Evolutionary conservation across 2,113 vertebrate species (phyloP).

Genomic region (Oreochromis niloticus): DNA sequence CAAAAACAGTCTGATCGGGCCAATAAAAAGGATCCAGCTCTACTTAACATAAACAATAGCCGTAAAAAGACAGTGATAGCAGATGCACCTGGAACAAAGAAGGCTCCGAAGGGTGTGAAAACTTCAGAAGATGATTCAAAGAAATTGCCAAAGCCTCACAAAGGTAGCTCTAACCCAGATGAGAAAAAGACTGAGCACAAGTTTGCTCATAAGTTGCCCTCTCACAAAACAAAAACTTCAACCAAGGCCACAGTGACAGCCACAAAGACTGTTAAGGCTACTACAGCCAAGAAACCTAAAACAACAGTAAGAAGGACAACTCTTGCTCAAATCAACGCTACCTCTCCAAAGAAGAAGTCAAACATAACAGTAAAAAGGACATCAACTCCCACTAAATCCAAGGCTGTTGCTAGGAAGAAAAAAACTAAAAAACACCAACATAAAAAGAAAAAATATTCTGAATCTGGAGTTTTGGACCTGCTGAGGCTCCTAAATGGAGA

Average conservation of each 20-base stretch:
- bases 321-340: neutral
- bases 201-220: neutral
- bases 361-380: neutral
- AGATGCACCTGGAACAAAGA: constrained; percentile 13
- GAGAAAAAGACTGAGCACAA: neutral
- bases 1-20: constrained; percentile 1
- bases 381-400: neutral
- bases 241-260: neutral
- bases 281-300: neutral
- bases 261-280: neutral
- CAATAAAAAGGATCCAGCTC: constrained; percentile 5
- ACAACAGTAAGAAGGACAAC: neutral
- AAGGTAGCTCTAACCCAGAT: neutral
- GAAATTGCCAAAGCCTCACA: neutral
- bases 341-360: neutral
- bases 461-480: constrained; percentile 50
- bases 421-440: neutral
- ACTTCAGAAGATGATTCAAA: neutral
- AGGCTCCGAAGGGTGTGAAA: neutral
- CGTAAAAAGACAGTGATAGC: constrained; percentile 9
- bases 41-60: neutral
- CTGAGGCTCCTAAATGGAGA: constrained; percentile 48
- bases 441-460: constrained; percentile 17
- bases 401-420: neutral
- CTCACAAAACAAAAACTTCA: neutral